A percentile compares a stretch with the other conserved stretches of the same genome.
These are phyloP conservation scores for Eremobia ochroleuca DNA, from an alignment of 2,888 invertebrate genomes.

Conservation along the genomic window DNA sequence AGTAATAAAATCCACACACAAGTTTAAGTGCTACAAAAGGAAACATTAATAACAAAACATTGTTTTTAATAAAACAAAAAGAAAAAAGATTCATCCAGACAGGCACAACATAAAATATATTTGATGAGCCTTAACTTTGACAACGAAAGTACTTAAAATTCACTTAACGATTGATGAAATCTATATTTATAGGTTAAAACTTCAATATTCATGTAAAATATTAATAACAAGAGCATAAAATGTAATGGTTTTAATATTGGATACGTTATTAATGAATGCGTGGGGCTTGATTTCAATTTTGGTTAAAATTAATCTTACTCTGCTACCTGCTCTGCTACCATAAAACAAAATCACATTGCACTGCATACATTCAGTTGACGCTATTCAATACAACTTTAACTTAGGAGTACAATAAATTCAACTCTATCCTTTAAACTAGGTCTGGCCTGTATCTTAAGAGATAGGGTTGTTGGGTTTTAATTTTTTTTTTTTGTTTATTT, in stretches of 20 bases:
- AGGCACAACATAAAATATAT: not conserved
- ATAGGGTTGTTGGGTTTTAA: too few relatives aligned
- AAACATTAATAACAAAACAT: not conserved
- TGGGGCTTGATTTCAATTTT: not conserved
- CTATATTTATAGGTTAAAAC: constrained; percentile 25
- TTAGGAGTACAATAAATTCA: too few relatives aligned
- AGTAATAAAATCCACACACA: not conserved
- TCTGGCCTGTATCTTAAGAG: too few relatives aligned
- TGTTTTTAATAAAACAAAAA: not conserved
- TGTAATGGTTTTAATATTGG: not conserved
- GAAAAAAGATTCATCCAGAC: constrained; percentile 2
- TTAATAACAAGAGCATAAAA: not conserved
- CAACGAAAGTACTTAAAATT: constrained; percentile 17
- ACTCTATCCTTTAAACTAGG: too few relatives aligned
- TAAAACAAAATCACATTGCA: too few relatives aligned
- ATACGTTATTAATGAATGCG: not conserved
- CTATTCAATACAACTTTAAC: too few relatives aligned
- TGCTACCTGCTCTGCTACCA: too few relatives aligned
- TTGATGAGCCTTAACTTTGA: constrained; percentile 26
- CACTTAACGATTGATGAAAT: constrained; percentile 20
- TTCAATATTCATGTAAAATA: constrained; percentile 14
- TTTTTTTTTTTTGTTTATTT: too few relatives aligned
- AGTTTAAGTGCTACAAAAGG: not conserved
- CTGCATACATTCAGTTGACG: too few relatives aligned
- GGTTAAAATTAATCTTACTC: not conserved